Percentiles rank a stretch among this genome's conserved stretches.
These are phyloP conservation scores for Tipula unca DNA, from an alignment of 2,888 invertebrate species.

Conservation along the genomic window DNA sequence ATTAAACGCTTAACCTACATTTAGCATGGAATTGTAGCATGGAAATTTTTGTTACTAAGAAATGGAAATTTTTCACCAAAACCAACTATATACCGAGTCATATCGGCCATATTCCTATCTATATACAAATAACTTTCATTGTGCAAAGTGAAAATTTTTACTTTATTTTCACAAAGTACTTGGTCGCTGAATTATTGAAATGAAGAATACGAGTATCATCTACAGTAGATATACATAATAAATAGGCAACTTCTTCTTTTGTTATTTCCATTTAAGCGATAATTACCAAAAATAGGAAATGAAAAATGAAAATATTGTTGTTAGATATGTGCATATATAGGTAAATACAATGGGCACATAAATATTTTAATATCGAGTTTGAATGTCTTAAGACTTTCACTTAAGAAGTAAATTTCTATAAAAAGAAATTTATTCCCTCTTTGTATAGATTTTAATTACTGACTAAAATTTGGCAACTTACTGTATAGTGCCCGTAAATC, in stretches of 20 bases:
- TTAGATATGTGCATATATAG: not conserved
- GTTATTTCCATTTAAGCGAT: not conserved
- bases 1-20: not conserved
- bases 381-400: not conserved
- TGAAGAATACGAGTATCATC: too few relatives aligned
- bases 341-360: not conserved
- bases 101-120: too few relatives aligned
- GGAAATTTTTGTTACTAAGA: not conserved
- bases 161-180: not conserved
- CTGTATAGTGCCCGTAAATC: too few relatives aligned
- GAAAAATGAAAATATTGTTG: not conserved
- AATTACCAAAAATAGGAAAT: not conserved
- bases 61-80: not conserved
- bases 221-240: too few relatives aligned
- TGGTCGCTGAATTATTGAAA: not conserved
- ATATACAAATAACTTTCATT: not conserved
- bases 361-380: not conserved
- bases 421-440: too few relatives aligned
- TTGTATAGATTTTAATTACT: too few relatives aligned
- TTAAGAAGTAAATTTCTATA: not conserved
- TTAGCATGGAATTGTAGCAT: too few relatives aligned
- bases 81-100: not conserved
- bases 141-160: not conserved
- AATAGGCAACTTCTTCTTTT: not conserved
- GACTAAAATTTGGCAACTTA: too few relatives aligned